Evolutionary conservation across 2,113 vertebrate species (phyloP).

Genomic region (Sigmodon hispidus): DNA sequence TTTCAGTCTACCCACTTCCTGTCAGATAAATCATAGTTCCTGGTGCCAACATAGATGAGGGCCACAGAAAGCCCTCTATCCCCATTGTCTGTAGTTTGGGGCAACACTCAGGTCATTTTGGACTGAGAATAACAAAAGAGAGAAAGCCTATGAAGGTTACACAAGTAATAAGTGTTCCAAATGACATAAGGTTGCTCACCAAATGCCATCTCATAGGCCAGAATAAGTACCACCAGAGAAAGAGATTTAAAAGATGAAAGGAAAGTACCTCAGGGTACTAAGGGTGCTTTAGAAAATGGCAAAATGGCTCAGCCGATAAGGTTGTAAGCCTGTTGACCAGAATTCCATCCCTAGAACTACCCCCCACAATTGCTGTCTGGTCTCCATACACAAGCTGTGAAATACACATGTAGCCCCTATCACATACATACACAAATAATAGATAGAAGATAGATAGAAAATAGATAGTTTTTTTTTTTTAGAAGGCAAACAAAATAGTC

Average conservation of each 20-base stretch:
- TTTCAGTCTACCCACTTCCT: neutral
- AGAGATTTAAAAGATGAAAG: neutral
- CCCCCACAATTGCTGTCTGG: neutral
- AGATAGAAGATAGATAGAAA: too few species aligned
- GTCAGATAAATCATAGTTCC: neutral
- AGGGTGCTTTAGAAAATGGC: neutral
- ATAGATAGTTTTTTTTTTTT: too few species aligned
- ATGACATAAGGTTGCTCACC: constrained; percentile 53
- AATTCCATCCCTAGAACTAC: neutral
- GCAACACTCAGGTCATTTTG: neutral
- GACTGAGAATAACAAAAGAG: constrained; percentile 50
- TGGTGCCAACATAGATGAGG: neutral
- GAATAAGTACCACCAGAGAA: constrained; percentile 51
- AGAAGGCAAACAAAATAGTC: neutral
- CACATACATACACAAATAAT: neutral
- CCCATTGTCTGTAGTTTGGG: neutral
- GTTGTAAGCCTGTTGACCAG: neutral
- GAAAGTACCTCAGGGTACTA: constrained; percentile 10
- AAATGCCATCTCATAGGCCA: constrained; percentile 26
- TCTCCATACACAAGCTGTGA: neutral
- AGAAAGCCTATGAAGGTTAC: constrained; percentile 38
- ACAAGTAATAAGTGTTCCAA: constrained; percentile 50
- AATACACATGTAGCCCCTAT: neutral
- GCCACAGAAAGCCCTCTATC: neutral
- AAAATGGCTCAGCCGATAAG: neutral